Percentiles rank a stretch among this genome's conserved stretches.
These are phyloP conservation scores for Anoplophora glabripennis DNA, from an alignment of 1,140 invertebrate genomes.

Conservation along the genomic window DNA sequence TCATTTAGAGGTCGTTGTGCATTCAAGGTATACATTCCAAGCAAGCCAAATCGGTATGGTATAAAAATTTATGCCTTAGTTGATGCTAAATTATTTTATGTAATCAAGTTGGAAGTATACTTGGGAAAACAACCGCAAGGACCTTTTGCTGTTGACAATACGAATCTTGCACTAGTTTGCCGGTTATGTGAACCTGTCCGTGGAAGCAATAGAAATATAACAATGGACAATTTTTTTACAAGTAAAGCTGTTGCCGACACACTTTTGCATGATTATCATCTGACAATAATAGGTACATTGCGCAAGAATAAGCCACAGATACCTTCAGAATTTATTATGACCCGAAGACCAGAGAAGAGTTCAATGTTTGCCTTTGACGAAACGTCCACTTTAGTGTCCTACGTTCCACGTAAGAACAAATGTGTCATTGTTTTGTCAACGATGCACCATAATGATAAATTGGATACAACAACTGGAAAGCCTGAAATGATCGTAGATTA, in stretches of 20 bases:
- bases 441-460: constrained; percentile 31
- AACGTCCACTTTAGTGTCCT: constrained; percentile 8
- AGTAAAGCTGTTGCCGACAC: too few relatives aligned
- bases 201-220: too few relatives aligned
- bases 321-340: constrained; percentile 2
- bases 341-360: neutral
- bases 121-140: too few relatives aligned
- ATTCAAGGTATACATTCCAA: constrained; percentile 49
- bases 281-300: constrained; percentile 46
- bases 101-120: too few relatives aligned
- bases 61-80: constrained; percentile 46
- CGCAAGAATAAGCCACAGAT: constrained; percentile 43
- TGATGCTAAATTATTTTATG: constrained; percentile 38
- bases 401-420: constrained; percentile 21
- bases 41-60: constrained; percentile 51
- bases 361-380: constrained; percentile 12
- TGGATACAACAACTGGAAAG: constrained; percentile 36
- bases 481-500: constrained; percentile 45
- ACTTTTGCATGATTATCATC: constrained; percentile 41
- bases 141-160: too few relatives aligned
- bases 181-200: too few relatives aligned
- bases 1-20: constrained; percentile 47
- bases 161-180: too few relatives aligned
- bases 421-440: constrained; percentile 24
- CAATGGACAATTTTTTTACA: neutral